Percentiles rank a stretch among this genome's conserved stretches.
These are phyloP conservation scores for Hystrix cristata DNA, from an alignment of 2,113 vertebrate genomes.

Conservation along the genomic window DNA sequence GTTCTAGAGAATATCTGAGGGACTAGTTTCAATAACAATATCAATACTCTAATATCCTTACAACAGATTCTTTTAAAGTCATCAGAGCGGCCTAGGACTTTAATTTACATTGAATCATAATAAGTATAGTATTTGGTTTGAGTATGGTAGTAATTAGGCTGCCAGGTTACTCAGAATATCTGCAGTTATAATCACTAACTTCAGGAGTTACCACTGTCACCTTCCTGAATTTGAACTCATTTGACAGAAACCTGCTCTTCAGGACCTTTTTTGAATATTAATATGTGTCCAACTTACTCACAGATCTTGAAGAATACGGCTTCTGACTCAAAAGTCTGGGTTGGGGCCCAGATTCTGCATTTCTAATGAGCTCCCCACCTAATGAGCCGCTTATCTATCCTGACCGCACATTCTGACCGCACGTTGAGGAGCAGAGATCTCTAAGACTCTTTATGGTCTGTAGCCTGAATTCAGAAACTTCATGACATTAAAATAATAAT, in stretches of 20 bases:
- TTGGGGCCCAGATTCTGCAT: not conserved
- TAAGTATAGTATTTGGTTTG: not conserved
- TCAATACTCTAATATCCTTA: not conserved
- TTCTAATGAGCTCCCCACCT: not conserved
- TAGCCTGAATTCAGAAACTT: not conserved
- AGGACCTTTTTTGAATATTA: not conserved
- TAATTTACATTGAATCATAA: not conserved
- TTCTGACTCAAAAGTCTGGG: not conserved
- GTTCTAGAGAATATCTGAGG: not conserved
- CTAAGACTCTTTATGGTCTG: not conserved
- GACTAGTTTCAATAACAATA: not conserved
- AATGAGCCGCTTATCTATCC: not conserved
- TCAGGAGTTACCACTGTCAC: not conserved
- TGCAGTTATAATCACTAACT: not conserved
- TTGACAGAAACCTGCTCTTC: not conserved
- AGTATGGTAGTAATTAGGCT: not conserved
- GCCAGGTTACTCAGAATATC: not conserved
- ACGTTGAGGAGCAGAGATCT: not conserved
- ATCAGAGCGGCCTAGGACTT: not conserved
- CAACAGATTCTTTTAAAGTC: conserved; percentile 30
- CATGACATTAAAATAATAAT: not conserved
- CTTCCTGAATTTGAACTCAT: not conserved
- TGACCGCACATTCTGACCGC: not conserved
- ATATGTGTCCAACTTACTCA: fast-evolving
- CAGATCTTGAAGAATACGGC: not conserved